phyloP scores from a whole-genome alignment of 2,888 invertebrate genomes.

The Sthenelais limicola region DNA sequence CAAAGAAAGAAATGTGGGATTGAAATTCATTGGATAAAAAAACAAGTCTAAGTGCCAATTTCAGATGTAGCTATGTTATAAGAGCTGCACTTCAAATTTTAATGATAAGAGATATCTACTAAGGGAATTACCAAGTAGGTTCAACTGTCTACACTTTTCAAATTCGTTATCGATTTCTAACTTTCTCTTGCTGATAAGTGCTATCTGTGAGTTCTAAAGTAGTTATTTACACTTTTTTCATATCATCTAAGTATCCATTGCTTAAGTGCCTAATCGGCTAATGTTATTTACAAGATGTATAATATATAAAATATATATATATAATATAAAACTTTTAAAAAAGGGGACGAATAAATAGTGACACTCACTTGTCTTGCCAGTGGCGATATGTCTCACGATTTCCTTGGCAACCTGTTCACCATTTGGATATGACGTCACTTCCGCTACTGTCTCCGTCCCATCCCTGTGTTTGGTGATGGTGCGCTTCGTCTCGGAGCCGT shows the following conservation, averaged over 20 bases:
- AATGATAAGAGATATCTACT: too few species aligned
- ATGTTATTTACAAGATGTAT: not conserved
- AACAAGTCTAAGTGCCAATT: too few species aligned
- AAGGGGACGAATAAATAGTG: not conserved
- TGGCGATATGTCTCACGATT: conserved; percentile 41
- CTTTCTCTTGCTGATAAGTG: too few species aligned
- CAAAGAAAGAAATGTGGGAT: too few species aligned
- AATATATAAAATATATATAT: not conserved
- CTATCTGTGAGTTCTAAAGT: too few species aligned
- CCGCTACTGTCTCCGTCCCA: conserved; percentile 59
- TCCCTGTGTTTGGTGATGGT: conserved; percentile 58
- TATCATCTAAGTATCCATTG: not conserved
- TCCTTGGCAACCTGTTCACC: conserved; percentile 50
- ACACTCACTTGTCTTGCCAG: conserved; percentile 47
- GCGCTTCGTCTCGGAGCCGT: conserved; percentile 65
- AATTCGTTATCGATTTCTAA: too few species aligned
- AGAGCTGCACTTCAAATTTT: too few species aligned
- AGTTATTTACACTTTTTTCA: not conserved
- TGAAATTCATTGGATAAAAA: too few species aligned
- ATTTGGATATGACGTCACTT: conserved; percentile 56
- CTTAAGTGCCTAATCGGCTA: not conserved
- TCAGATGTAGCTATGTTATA: too few species aligned
- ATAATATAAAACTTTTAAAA: not conserved
- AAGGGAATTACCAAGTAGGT: too few species aligned
- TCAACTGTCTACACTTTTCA: too few species aligned